phyloP scores from a whole-genome alignment of 1,140 invertebrate species.

The Papilio dardanus region DNA sequence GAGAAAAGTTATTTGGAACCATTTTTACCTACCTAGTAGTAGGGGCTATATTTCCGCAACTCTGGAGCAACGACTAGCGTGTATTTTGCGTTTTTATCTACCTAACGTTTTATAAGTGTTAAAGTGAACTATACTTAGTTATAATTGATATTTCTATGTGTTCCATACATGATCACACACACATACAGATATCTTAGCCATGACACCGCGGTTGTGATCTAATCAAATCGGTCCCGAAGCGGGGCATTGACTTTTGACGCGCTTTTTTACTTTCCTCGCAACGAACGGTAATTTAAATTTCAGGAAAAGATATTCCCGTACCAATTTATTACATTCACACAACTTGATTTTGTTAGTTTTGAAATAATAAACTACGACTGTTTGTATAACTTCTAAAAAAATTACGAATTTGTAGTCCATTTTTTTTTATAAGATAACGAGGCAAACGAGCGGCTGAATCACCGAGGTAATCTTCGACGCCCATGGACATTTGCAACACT shows the following conservation, averaged over 20 bases:
- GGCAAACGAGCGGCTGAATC: no score
- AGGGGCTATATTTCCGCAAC: no score
- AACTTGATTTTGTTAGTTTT: not conserved
- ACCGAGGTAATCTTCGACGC: no score
- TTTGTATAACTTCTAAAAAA: no score
- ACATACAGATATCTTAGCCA: not conserved
- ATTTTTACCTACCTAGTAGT: no score
- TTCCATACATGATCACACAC: slow-evolving; percentile 3
- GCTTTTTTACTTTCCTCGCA: slow-evolving; percentile 27
- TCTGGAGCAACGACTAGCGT: no score
- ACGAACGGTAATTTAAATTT: slow-evolving; percentile 25
- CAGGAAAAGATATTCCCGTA: slow-evolving; percentile 19
- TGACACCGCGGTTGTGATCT: not conserved
- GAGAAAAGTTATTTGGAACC: not conserved
- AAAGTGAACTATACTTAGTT: not conserved
- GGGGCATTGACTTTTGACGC: slow-evolving; percentile 28
- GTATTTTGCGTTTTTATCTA: no score
- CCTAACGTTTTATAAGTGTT: no score
- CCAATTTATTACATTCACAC: not conserved
- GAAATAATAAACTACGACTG: no score
- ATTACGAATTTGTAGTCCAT: no score
- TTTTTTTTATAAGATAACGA: no score
- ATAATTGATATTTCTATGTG: not conserved
- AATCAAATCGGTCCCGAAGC: slow-evolving; percentile 17
- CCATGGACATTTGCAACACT: no score